phyloP scores from a whole-genome alignment of 2,888 invertebrate genomes.

The Acanthosepion lycidas region DNA sequence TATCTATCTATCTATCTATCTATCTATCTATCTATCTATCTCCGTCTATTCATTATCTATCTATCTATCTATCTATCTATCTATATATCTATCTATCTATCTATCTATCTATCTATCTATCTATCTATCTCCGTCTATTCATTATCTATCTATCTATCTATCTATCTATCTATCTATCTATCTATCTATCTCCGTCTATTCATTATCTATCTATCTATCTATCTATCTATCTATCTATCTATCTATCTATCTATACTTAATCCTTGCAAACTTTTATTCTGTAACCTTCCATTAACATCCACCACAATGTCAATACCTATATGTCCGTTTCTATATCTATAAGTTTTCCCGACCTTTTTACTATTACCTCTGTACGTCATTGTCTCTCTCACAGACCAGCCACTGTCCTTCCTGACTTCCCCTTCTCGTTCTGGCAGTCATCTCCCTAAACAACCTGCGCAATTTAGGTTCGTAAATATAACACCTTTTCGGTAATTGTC shows the following conservation, averaged over 20 bases:
- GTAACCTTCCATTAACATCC: background rate
- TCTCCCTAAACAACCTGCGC: conserved; percentile 11
- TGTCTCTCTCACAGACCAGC: background rate
- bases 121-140: background rate
- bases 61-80: too few species aligned
- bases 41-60: too few species aligned
- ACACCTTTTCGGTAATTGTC: background rate
- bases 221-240: background rate
- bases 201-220: background rate
- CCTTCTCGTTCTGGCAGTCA: background rate
- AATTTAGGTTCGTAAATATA: conserved; percentile 33
- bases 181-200: background rate
- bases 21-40: too few species aligned
- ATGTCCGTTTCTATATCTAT: too few species aligned
- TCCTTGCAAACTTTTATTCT: background rate
- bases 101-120: background rate
- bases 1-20: too few species aligned
- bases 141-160: background rate
- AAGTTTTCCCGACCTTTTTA: too few species aligned
- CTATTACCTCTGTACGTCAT: too few species aligned
- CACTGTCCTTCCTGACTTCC: background rate
- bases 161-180: background rate
- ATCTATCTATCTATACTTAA: background rate
- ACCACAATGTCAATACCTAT: background rate
- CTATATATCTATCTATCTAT: background rate